These are phyloP conservation scores for Ormyrus pomaceus DNA, from an alignment of 2,888 invertebrate species.

Conservation along the genomic window DNA sequence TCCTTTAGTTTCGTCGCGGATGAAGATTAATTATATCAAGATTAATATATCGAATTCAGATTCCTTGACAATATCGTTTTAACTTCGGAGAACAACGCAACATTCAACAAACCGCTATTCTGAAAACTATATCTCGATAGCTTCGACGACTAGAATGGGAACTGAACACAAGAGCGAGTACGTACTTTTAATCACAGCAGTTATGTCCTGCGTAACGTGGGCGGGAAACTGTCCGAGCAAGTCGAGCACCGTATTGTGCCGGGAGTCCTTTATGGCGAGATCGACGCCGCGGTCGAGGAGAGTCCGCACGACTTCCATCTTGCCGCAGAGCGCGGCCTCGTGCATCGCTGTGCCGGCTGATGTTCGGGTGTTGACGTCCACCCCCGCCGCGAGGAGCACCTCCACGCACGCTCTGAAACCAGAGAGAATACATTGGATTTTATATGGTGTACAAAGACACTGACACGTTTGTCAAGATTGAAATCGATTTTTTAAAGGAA, in stretches of 20 bases:
- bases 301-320: constrained; percentile 90
- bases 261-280: constrained; percentile 85
- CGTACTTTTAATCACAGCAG: constrained; percentile 88
- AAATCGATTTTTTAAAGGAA: too few species aligned
- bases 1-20: background rate
- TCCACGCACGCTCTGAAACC: constrained; percentile 85
- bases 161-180: background rate
- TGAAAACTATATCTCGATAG: too few species aligned
- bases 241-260: constrained; percentile 90
- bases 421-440: too few species aligned
- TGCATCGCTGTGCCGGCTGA: constrained; percentile 93
- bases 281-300: constrained; percentile 90
- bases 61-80: too few species aligned
- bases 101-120: too few species aligned
- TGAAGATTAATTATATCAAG: constrained; percentile 5
- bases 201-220: constrained; percentile 91
- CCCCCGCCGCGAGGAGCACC: constrained; percentile 88
- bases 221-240: constrained; percentile 92
- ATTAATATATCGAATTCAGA: background rate
- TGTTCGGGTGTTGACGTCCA: constrained; percentile 91
- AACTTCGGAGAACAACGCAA: too few species aligned
- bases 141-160: too few species aligned
- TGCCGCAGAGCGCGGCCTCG: constrained; percentile 94
- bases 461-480: too few species aligned
- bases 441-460: too few species aligned